phyloP scores from a whole-genome alignment of 30 jellyfish, hydroid and myxozoan species.

The Clytia hemisphaerica region DNA sequence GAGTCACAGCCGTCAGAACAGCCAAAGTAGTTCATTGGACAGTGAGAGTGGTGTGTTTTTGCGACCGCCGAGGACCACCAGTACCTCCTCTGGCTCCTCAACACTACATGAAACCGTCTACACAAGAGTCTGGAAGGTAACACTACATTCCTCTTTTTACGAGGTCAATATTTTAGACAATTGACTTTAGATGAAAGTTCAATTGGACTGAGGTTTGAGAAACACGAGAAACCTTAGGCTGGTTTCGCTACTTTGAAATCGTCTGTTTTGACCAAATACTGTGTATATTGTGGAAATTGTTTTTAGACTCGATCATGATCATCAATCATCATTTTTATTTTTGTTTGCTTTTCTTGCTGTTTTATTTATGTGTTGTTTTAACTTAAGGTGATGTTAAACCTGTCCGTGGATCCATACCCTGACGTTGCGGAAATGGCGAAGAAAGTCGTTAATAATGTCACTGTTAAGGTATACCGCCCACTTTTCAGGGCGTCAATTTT shows the following conservation, averaged over 20 bases:
- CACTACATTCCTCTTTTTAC: not conserved
- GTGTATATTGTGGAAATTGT: no score
- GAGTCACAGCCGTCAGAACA: slow-evolving; percentile 54
- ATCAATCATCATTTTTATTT: no score
- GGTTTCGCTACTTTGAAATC: no score
- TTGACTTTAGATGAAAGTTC: no score
- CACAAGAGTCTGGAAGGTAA: slow-evolving; percentile 93
- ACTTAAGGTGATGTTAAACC: slow-evolving; percentile 71
- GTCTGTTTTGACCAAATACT: no score
- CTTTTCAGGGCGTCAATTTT: no score
- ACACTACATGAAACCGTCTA: slow-evolving; percentile 88
- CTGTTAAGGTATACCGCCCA: slow-evolving; percentile 79
- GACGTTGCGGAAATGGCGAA: slow-evolving; percentile 92
- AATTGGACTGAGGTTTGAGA: no score
- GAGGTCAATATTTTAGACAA: not conserved
- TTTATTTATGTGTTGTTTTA: not conserved
- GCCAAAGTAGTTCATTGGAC: slow-evolving; percentile 64
- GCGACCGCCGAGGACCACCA: slow-evolving; percentile 46
- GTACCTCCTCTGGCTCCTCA: slow-evolving; percentile 50
- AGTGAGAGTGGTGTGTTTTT: slow-evolving; percentile 69
- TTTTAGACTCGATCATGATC: no score
- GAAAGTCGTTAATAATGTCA: slow-evolving; percentile 73
- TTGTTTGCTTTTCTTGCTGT: not conserved
- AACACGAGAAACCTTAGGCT: no score
- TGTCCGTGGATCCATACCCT: slow-evolving; percentile 79